phyloP scores from a whole-genome alignment of 2,113 vertebrate species.

The Climacteris rufus region DNA sequence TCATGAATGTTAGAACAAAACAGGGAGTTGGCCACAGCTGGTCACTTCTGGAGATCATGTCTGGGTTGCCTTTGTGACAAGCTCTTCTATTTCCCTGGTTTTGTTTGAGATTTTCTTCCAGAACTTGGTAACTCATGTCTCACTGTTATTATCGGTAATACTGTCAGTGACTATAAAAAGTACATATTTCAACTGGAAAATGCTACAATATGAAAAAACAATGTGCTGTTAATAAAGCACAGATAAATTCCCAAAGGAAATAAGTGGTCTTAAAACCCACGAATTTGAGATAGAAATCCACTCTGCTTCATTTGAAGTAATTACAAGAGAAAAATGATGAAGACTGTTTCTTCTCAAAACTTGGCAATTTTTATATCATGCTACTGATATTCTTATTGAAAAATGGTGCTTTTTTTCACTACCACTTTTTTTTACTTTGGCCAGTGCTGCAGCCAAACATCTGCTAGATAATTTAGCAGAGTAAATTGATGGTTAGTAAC shows the following conservation, averaged over 20 bases:
- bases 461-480: conserved; percentile 6
- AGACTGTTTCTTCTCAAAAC: conserved; percentile 59
- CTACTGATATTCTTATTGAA: conserved; percentile 18
- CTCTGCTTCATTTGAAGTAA: conserved; percentile 34
- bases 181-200: not conserved
- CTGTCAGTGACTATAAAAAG: not conserved
- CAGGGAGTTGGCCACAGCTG: not conserved
- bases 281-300: conserved; percentile 14
- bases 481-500: not conserved
- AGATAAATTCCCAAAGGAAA: conserved; percentile 47
- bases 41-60: not conserved
- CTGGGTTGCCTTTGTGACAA: not conserved
- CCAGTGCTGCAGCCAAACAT: conserved; percentile 13
- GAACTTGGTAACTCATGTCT: not conserved
- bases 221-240: conserved; percentile 48
- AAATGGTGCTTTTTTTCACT: not conserved
- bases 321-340: conserved; percentile 41
- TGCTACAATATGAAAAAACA: conserved; percentile 37
- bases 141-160: not conserved
- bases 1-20: not conserved
- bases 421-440: not conserved
- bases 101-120: not conserved
- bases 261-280: conserved; percentile 39
- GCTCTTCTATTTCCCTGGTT: not conserved
- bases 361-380: conserved; percentile 28